These are phyloP conservation scores for Monomorium pharaonis DNA, from an alignment of 1,140 invertebrate genomes.

Conservation along the genomic window DNA sequence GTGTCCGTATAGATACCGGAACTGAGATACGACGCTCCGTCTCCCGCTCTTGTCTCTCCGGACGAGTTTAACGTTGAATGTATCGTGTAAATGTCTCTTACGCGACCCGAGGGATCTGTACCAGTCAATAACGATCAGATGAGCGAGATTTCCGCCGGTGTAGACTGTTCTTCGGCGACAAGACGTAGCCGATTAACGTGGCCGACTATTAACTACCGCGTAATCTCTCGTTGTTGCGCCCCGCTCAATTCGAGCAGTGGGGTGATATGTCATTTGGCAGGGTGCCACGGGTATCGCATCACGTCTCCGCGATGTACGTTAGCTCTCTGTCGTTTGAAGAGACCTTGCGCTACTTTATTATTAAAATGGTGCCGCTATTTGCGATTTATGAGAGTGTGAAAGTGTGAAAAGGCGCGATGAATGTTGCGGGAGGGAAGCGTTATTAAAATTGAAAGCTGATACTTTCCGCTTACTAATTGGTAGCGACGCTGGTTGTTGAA, in stretches of 20 bases:
- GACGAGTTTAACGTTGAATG: slow-evolving; percentile 77
- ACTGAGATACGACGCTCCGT: slow-evolving; percentile 79
- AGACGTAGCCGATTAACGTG: slow-evolving; percentile 64
- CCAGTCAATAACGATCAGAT: slow-evolving; percentile 71
- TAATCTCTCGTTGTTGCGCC: slow-evolving; percentile 42
- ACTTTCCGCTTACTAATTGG: slow-evolving; percentile 18
- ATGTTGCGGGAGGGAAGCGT: neutral
- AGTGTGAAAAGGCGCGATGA: neutral
- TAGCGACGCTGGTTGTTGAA: slow-evolving; percentile 33
- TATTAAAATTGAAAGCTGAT: slow-evolving; percentile 32
- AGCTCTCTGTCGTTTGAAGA: neutral
- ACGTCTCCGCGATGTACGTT: neutral
- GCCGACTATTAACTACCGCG: slow-evolving; percentile 65
- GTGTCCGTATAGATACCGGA: slow-evolving; percentile 81
- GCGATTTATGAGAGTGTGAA: neutral
- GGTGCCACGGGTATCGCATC: neutral
- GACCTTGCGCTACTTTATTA: neutral
- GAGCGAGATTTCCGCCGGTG: slow-evolving; percentile 59
- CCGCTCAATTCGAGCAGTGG: neutral
- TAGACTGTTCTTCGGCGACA: slow-evolving; percentile 24
- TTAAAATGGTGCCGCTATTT: neutral
- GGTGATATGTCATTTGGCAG: slow-evolving; percentile 5
- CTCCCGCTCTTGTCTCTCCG: slow-evolving; percentile 64
- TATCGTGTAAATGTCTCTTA: slow-evolving; percentile 80
- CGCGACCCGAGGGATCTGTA: slow-evolving; percentile 70